A percentile compares a stretch with the other conserved stretches of the same genome.
Evolutionary conservation across 2,113 vertebrate species (phyloP).

Genomic region (Cisticola juncidis): DNA sequence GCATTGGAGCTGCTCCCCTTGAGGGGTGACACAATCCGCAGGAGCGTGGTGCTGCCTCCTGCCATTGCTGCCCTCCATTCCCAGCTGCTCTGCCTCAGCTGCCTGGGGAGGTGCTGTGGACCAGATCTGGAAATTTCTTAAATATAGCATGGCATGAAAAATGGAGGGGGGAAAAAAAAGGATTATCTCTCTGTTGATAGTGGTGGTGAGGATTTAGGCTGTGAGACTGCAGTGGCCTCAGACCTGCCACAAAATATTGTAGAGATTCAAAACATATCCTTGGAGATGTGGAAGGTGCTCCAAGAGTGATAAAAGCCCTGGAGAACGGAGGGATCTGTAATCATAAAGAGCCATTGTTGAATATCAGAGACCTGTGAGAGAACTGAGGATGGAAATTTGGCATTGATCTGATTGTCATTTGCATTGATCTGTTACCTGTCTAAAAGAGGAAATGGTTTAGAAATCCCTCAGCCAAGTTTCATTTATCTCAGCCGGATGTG

Average conservation of each 20-base stretch:
- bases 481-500: neutral
- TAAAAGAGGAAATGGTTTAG: neutral
- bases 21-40: fast-evolving
- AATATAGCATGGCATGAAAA: neutral
- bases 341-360: neutral
- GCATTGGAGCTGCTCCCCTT: fast-evolving
- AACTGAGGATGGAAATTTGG: neutral
- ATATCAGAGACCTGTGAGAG: neutral
- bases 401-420: neutral
- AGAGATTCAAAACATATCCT: neutral
- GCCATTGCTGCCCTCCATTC: neutral
- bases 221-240: neutral
- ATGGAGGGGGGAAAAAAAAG: fast-evolving
- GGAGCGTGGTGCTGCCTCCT: neutral
- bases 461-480: neutral
- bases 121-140: neutral
- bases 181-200: neutral
- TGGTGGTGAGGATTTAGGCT: neutral
- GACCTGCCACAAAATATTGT: neutral
- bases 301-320: neutral
- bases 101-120: neutral
- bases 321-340: neutral
- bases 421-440: neutral
- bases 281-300: neutral
- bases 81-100: neutral